Conservation (phyloP, 2,888 invertebrate genomes). For the Zygothrica quintamaculata region DNA sequence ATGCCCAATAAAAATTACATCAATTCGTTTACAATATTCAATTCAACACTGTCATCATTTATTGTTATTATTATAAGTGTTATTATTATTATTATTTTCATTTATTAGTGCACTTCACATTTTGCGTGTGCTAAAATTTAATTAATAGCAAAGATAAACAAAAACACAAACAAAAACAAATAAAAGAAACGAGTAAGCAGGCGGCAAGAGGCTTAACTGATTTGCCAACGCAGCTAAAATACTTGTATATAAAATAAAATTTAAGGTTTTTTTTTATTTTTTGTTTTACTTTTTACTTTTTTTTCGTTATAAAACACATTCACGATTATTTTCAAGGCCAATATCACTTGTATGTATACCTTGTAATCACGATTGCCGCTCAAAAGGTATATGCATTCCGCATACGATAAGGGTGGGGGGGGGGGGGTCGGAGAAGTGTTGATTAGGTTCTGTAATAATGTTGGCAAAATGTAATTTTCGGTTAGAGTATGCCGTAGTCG, state of each 20-base stretch:
- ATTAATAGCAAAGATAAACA: no score
- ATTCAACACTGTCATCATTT: no score
- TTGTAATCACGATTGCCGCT: background rate
- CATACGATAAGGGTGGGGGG: no score
- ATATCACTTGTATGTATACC: slow-evolving; percentile 64
- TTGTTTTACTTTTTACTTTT: slow-evolving; percentile 11
- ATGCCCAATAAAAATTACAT: background rate
- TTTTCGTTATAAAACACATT: slow-evolving; percentile 31
- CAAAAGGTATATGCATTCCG: slow-evolving; percentile 14
- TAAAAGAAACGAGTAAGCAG: slow-evolving; percentile 47
- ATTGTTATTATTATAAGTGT: no score
- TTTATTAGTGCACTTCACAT: slow-evolving; percentile 19
- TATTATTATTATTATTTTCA: no score
- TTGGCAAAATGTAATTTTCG: no score
- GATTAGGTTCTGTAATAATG: no score
- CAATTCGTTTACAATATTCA: slow-evolving; percentile 1
- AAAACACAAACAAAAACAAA: no score
- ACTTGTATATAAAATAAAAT: slow-evolving; percentile 29
- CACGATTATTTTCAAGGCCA: slow-evolving; percentile 74
- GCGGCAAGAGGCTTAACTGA: slow-evolving; percentile 47
- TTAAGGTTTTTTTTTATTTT: slow-evolving; percentile 33
- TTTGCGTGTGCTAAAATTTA: slow-evolving; percentile 40
- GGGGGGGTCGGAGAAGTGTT: no score
- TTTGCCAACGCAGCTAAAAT: slow-evolving; percentile 44
- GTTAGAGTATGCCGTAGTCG: no score